Conservation (phyloP, 2,113 vertebrate genomes). For the Chinchilla lanigera region DNA sequence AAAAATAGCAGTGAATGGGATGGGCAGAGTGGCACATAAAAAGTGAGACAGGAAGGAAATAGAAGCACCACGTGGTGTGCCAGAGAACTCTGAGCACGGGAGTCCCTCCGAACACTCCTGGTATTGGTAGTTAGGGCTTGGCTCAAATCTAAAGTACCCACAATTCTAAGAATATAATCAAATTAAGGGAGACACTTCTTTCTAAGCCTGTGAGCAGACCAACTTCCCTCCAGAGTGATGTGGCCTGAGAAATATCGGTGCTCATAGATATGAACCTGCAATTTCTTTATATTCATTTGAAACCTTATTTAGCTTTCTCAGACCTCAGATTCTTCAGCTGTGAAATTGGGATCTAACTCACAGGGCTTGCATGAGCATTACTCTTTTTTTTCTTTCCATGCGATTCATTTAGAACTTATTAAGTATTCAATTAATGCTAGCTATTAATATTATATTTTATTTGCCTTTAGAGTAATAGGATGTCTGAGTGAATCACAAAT, state of each 20-base stretch:
- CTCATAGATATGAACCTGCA: constrained; percentile 17
- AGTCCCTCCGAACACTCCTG: not conserved
- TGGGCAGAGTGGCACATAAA: not conserved
- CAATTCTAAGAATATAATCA: not conserved
- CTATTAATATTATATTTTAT: constrained; percentile 49
- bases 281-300: constrained; percentile 24
- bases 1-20: not conserved
- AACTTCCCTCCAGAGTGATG: not conserved
- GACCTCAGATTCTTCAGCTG: constrained; percentile 63
- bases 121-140: not conserved
- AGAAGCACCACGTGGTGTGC: not conserved
- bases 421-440: constrained; percentile 67
- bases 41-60: not conserved
- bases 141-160: not conserved
- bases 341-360: constrained; percentile 67
- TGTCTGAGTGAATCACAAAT: not conserved
- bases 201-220: not conserved
- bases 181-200: constrained; percentile 37
- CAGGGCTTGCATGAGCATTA: constrained; percentile 47
- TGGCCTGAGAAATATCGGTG: not conserved
- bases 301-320: constrained; percentile 45
- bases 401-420: constrained; percentile 60
- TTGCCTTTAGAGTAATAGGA: constrained; percentile 37
- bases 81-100: not conserved
- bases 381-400: not conserved